A percentile compares a stretch with the other conserved stretches of the same genome.
phyloP scores from a whole-genome alignment of 2,797 vertebrate genomes.

The Natrix natrix region DNA sequence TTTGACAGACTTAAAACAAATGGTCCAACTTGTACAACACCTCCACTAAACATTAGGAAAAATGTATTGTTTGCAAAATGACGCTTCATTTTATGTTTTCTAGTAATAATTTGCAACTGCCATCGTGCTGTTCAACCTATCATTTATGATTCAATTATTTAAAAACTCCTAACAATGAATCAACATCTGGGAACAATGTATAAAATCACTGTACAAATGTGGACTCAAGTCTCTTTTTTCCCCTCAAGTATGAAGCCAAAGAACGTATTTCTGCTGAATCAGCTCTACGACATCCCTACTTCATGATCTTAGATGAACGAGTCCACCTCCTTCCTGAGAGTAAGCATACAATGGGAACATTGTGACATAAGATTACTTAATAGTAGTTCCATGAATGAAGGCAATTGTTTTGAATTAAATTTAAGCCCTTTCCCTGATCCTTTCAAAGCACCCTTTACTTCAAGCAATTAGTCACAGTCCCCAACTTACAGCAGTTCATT shows the following conservation, averaged over 20 bases:
- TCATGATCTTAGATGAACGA: conserved; percentile 83
- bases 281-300: conserved; percentile 85
- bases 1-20: not conserved
- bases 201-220: not conserved
- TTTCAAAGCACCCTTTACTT: not conserved
- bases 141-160: not conserved
- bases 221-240: not conserved
- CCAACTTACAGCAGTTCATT: too few relatives aligned
- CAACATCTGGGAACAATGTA: not conserved
- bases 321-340: conserved; percentile 89
- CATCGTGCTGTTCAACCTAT: not conserved
- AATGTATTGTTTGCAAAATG: not conserved
- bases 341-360: conserved; percentile 63
- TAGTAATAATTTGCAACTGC: not conserved
- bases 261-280: conserved; percentile 80
- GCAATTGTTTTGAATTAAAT: not conserved
- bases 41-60: not conserved
- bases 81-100: not conserved
- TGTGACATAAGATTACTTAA: not conserved
- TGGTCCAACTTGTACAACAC: not conserved
- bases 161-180: not conserved
- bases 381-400: not conserved
- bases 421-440: not conserved
- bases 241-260: conserved; percentile 81
- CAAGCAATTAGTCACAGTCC: not conserved